phyloP scores from a whole-genome alignment of 92 coral and sea anemone species.

The Zoanthus sansibaricus region DNA sequence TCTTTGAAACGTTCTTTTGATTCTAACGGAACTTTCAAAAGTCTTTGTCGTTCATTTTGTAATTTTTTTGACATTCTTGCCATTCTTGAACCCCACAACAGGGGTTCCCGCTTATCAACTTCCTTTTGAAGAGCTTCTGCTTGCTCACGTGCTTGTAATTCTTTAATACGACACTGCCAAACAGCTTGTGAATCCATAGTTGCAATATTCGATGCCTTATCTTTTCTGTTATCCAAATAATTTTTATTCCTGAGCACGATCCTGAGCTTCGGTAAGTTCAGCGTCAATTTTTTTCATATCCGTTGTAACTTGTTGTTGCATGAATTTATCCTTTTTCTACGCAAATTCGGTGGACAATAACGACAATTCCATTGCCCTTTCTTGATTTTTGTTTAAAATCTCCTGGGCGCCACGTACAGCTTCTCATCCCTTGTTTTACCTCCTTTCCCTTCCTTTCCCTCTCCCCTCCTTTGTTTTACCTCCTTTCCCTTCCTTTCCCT shows the following conservation, averaged over 20 bases:
- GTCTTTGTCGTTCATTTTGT: slow-evolving; percentile 16
- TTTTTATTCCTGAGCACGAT: slow-evolving; percentile 64
- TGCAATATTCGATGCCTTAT: slow-evolving; percentile 57
- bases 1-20: no score
- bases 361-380: slow-evolving; percentile 48
- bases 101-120: not conserved
- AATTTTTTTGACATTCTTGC: slow-evolving; percentile 10
- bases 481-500: no score
- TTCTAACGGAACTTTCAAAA: not conserved
- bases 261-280: slow-evolving; percentile 55
- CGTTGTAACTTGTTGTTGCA: slow-evolving; percentile 28
- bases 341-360: slow-evolving; percentile 47
- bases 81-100: not conserved
- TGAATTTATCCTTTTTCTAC: slow-evolving; percentile 43
- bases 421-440: no score
- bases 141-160: slow-evolving; percentile 1
- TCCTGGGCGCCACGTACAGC: slow-evolving; percentile 47
- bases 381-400: slow-evolving; percentile 49
- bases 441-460: no score
- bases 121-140: slow-evolving; percentile 11
- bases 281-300: slow-evolving; percentile 57
- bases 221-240: slow-evolving; percentile 59
- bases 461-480: no score
- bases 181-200: slow-evolving; percentile 39
- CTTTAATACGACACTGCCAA: slow-evolving; percentile 13